A percentile compares a stretch with the other conserved stretches of the same genome.
These are phyloP conservation scores for Chelon auratus DNA, from an alignment of 2,797 vertebrate genomes.

Conservation along the genomic window DNA sequence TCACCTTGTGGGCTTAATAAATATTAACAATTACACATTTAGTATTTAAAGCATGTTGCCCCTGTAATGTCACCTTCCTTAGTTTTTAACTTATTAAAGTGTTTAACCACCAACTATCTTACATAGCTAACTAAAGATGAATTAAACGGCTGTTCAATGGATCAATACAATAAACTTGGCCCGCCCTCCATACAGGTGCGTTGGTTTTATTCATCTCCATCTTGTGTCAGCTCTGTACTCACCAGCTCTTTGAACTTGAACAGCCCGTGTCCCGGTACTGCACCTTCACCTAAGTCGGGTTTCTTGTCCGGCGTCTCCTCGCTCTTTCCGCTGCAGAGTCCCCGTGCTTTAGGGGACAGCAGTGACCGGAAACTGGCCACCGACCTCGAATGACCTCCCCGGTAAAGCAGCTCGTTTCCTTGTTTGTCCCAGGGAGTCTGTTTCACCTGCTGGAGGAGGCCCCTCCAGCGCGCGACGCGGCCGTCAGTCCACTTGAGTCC, in stretches of 20 bases:
- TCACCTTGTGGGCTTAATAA: too few relatives aligned
- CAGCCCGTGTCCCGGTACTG: conserved; percentile 71
- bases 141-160: too few relatives aligned
- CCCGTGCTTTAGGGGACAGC: conserved; percentile 23
- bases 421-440: not conserved
- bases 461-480: conserved; percentile 19
- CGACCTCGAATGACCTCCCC: conserved; percentile 52
- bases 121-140: too few relatives aligned
- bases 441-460: conserved; percentile 2
- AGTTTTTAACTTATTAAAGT: too few relatives aligned
- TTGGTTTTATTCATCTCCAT: not conserved
- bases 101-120: too few relatives aligned
- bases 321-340: conserved; percentile 56
- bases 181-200: too few relatives aligned
- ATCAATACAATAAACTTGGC: too few relatives aligned
- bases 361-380: conserved; percentile 8
- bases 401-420: not conserved
- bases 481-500: conserved; percentile 1
- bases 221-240: conserved; percentile 37
- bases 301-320: conserved; percentile 14
- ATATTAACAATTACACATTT: too few relatives aligned
- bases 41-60: too few relatives aligned
- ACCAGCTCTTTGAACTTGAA: conserved; percentile 88
- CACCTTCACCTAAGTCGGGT: conserved; percentile 3
- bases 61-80: too few relatives aligned